Base-by-base conservation (phyloP, 2,888 invertebrate species). In the Macaria notata region DNA sequence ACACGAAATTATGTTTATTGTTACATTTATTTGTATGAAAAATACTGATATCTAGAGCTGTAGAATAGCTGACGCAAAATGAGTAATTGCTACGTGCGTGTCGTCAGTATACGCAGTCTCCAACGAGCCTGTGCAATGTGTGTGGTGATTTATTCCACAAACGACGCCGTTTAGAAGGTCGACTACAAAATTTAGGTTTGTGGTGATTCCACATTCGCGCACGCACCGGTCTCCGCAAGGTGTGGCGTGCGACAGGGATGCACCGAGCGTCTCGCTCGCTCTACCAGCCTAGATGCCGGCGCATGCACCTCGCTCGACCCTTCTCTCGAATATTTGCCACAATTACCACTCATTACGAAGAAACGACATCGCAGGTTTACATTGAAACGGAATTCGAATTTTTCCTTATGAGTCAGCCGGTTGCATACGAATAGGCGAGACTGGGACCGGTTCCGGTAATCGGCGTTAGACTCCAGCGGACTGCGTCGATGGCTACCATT, bases 251-350 rank as follows among this genome's bases (percentile, higher is more conserved):
- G 80, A 82, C 66, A 72, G 75, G 77, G 80, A 81, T 68, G 71
- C 64, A 65, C 59, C 60, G 63, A 63, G 58, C 62, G 54, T 62
- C 68, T 66, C 69, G 74, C 78, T 78, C 75, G 61, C 64, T 81
- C 78, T 62, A 63, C 69, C 81, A 83, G 82, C 86, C 84, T 72
- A 84, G 78, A 76, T 83, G 58, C 75, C 76, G 72, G 75, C 72
- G 64, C 59, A 62, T 66, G 71, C 78, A 80, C 78, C 79, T 79
- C 71, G 69, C 73, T 67, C 75, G 80, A 82, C 83, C 84, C 83
- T 81, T 81, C 78, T 78, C 78, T 74, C 64, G 71, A 71, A 69
- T 70, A 69, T 72, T 73, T 63, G 56, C 67, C 74, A 72, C 72
- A 72, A 68, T 66, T 71, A 76, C 71, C 70, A 78, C 74, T 71